Percentiles rank a stretch among this genome's conserved stretches.
Conservation (phyloP, 2,113 vertebrate genomes). For the Psilopsiagon aymara region DNA sequence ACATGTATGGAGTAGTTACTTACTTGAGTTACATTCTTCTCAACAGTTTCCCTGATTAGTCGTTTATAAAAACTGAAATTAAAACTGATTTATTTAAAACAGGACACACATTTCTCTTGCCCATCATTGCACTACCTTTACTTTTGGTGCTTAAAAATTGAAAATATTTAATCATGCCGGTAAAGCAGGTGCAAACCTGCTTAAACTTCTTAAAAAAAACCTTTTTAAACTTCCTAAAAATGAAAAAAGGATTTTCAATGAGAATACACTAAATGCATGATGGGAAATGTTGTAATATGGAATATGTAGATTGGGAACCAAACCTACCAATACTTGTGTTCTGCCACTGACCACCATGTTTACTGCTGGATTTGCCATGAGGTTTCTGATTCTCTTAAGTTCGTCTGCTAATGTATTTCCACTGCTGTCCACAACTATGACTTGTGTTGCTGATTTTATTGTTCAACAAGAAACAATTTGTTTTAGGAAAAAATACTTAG, state of each 20-base stretch:
- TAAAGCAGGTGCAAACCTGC: neutral
- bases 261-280: neutral
- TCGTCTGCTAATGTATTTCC: neutral
- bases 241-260: neutral
- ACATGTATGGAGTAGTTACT: neutral
- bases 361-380: neutral
- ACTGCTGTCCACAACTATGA: neutral
- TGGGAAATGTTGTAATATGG: neutral
- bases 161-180: neutral
- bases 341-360: neutral
- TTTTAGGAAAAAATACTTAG: neutral
- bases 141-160: neutral
- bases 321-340: neutral
- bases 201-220: too few relatives aligned
- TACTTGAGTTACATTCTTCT: neutral
- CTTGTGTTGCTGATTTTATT: neutral
- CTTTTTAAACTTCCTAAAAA: neutral
- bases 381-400: neutral
- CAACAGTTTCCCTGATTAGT: neutral
- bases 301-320: neutral
- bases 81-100: neutral
- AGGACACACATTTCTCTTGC: neutral
- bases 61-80: neutral
- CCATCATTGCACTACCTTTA: neutral
- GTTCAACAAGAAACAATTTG: neutral